Evolutionary conservation across 2,797 vertebrate genomes (phyloP).

Genomic region (Echiichthys vipera): DNA sequence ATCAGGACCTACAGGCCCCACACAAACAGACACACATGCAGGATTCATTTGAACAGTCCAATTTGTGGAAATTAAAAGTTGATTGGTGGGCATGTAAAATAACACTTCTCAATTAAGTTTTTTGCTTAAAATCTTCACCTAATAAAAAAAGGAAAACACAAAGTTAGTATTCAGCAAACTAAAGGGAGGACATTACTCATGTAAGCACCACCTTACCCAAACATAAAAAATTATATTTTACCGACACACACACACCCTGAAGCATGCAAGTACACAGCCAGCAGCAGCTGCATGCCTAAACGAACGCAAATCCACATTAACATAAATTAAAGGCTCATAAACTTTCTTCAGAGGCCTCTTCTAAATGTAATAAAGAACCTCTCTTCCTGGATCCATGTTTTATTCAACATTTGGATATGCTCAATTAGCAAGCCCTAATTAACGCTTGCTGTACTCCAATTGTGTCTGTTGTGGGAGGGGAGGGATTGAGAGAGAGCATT

Average conservation of each 20-base stretch:
- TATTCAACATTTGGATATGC: conserved; percentile 76
- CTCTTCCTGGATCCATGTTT: conserved; percentile 72
- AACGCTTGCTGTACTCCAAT: conserved; percentile 58
- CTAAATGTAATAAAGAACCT: conserved; percentile 61
- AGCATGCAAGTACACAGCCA: conserved; percentile 31
- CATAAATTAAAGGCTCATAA: conserved; percentile 76
- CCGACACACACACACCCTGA: conserved; percentile 25
- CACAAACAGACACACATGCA: neutral
- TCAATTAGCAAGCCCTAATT: conserved; percentile 78
- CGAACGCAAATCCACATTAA: conserved; percentile 58
- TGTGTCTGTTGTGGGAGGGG: conserved; percentile 32
- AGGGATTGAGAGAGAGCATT: neutral
- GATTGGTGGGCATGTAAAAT: neutral
- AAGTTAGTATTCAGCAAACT: conserved; percentile 14
- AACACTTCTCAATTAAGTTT: neutral
- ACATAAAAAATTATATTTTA: conserved; percentile 19
- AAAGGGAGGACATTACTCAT: conserved; percentile 6
- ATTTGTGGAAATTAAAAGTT: conserved; percentile 21
- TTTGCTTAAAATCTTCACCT: neutral
- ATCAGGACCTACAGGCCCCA: neutral
- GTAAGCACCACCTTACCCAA: conserved; percentile 5
- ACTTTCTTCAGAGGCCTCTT: conserved; percentile 70
- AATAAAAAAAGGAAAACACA: neutral
- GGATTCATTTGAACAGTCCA: neutral
- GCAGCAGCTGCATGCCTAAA: conserved; percentile 44